Evolutionary conservation across 2,888 invertebrate genomes (phyloP).

Genomic region (Pyrocoelia pectoralis): DNA sequence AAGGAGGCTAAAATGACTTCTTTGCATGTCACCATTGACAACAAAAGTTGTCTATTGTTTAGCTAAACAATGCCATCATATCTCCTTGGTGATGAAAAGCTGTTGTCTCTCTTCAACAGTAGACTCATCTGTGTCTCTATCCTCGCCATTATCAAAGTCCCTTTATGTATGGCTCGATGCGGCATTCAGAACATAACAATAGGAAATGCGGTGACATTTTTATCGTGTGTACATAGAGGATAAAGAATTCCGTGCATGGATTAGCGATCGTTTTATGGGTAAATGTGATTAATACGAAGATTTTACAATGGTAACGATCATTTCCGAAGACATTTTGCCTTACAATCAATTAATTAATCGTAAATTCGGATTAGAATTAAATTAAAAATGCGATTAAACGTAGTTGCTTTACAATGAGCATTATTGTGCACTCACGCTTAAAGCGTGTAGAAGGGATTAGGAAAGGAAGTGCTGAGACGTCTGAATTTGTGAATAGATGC

Average conservation of each 20-base stretch:
- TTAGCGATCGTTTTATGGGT: slow-evolving; percentile 47
- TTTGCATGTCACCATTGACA: slow-evolving; percentile 58
- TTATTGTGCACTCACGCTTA: slow-evolving; percentile 17
- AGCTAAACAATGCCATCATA: slow-evolving; percentile 59
- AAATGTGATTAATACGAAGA: slow-evolving; percentile 45
- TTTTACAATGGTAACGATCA: slow-evolving; percentile 5
- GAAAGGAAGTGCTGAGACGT: slow-evolving; percentile 26
- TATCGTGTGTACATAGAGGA: slow-evolving; percentile 56
- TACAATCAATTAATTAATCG: background rate
- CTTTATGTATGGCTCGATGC: slow-evolving; percentile 55
- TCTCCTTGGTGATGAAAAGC: slow-evolving; percentile 57
- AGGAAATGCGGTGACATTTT: slow-evolving; percentile 57
- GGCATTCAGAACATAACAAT: slow-evolving; percentile 56
- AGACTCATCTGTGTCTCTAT: slow-evolving; percentile 41
- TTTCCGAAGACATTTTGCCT: background rate
- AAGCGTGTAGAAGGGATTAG: slow-evolving; percentile 22
- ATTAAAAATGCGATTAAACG: background rate
- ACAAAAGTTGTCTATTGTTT: slow-evolving; percentile 59
- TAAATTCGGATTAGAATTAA: background rate
- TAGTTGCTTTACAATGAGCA: background rate
- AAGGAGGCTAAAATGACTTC: slow-evolving; percentile 57
- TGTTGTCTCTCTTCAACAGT: slow-evolving; percentile 40
- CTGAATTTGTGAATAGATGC: slow-evolving; percentile 28
- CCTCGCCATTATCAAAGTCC: slow-evolving; percentile 54
- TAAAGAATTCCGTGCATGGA: slow-evolving; percentile 49